Conservation (phyloP, 1,140 invertebrate species). For the Agrilus planipennis region DNA sequence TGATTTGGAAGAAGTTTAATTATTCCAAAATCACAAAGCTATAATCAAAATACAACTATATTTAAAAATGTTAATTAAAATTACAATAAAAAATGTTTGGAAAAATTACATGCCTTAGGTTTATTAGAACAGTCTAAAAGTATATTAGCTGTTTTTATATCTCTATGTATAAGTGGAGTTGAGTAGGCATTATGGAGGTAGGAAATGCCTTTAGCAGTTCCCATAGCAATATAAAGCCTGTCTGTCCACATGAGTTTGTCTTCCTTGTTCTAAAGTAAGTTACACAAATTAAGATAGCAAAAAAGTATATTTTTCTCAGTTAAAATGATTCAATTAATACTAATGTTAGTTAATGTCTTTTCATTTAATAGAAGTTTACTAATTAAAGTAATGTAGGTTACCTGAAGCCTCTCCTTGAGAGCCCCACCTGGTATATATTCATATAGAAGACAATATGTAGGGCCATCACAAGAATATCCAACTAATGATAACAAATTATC, state of each 20-base stretch:
- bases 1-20: conserved; percentile 42
- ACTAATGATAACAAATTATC: conserved; percentile 53
- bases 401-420: conserved; percentile 46
- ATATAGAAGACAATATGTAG: conserved; percentile 52
- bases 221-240: conserved; percentile 46
- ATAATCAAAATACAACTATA: conserved; percentile 13
- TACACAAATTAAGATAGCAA: conserved; percentile 8
- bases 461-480: conserved; percentile 51
- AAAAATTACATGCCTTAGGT: conserved; percentile 42
- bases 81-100: neutral
- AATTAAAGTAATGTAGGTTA: conserved; percentile 9
- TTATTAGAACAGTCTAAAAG: conserved; percentile 47
- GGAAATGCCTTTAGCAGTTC: conserved; percentile 46
- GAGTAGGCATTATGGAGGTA: conserved; percentile 48
- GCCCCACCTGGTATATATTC: conserved; percentile 57
- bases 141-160: conserved; percentile 69
- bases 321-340: too few species aligned
- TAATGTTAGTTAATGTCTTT: too few species aligned
- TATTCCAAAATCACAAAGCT: conserved; percentile 65
- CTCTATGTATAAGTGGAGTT: conserved; percentile 53
- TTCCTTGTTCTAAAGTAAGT: conserved; percentile 27
- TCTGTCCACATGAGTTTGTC: conserved; percentile 35
- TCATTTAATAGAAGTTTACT: too few species aligned
- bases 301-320: too few species aligned
- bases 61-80: conserved; percentile 1